Conservation (phyloP, 2,888 invertebrate genomes). For the Osedax frankpressi region DNA sequence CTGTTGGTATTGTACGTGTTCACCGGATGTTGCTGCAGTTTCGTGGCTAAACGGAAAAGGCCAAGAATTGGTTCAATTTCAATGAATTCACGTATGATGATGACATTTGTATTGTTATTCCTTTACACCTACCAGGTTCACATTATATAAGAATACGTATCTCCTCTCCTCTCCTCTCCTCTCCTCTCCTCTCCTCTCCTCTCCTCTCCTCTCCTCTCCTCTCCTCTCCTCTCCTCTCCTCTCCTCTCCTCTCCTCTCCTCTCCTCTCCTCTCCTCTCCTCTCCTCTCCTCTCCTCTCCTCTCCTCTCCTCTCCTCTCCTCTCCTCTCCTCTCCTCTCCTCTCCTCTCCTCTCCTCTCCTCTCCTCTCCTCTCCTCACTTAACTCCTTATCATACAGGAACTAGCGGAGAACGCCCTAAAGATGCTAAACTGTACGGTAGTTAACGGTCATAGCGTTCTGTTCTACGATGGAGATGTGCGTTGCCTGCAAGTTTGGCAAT, state of each 20-base stretch:
- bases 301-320: too few species aligned
- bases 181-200: too few species aligned
- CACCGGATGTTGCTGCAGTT: slow-evolving; percentile 10
- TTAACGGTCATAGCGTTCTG: slow-evolving; percentile 17
- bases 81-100: neutral
- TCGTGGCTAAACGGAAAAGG: neutral
- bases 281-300: too few species aligned
- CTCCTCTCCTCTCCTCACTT: too few species aligned
- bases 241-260: too few species aligned
- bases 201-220: too few species aligned
- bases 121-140: slow-evolving; percentile 20
- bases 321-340: too few species aligned
- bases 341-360: too few species aligned
- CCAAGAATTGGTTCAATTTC: slow-evolving; percentile 10
- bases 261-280: too few species aligned
- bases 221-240: too few species aligned
- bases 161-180: too few species aligned
- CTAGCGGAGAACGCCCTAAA: slow-evolving; percentile 15
- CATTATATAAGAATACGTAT: too few species aligned
- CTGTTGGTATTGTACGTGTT: slow-evolving; percentile 12
- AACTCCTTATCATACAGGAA: slow-evolving; percentile 11
- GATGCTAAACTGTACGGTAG: slow-evolving; percentile 19
- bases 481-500: slow-evolving; percentile 25
- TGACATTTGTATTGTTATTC: slow-evolving; percentile 14
- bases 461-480: slow-evolving; percentile 23